Conservation (phyloP, 1,140 invertebrate genomes). For the Drosophila dunni region DNA sequence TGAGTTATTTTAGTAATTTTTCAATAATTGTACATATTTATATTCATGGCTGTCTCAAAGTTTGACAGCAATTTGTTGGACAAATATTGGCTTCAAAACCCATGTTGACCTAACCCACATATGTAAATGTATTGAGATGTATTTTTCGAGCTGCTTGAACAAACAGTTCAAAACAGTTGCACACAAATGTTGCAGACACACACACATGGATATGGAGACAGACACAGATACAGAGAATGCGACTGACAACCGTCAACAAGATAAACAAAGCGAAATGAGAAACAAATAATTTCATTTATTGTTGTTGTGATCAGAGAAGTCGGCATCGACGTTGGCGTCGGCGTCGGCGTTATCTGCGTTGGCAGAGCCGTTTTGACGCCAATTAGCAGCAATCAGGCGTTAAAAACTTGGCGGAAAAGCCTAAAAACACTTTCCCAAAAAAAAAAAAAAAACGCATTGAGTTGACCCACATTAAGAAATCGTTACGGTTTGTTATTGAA, state of each 20-base stretch:
- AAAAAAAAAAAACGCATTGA: conserved; percentile 7
- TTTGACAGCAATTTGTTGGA: conserved; percentile 37
- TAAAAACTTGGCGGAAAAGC: conserved; percentile 62
- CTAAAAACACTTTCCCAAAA: conserved; percentile 71
- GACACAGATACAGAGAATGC: conserved; percentile 20
- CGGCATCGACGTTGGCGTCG: neutral
- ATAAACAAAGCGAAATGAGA: conserved; percentile 63
- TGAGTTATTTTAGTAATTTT: conserved; percentile 33
- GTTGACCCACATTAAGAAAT: conserved; percentile 67
- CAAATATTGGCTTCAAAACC: conserved; percentile 29
- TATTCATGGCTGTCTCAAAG: conserved; percentile 21
- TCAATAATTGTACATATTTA: conserved; percentile 14
- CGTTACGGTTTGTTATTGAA: conserved; percentile 41
- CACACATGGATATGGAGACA: conserved; percentile 9
- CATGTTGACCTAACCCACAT: conserved; percentile 78
- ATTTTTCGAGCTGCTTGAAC: conserved; percentile 26
- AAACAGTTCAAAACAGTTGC: conserved; percentile 66
- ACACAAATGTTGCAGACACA: conserved; percentile 62
- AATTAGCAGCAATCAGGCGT: conserved; percentile 81
- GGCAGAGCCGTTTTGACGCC: conserved; percentile 69
- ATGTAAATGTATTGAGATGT: conserved; percentile 20
- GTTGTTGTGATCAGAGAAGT: conserved; percentile 12
- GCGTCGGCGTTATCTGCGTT: conserved; percentile 39
- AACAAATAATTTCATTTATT: conserved; percentile 49
- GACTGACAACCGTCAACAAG: conserved; percentile 45